Evolutionary conservation across 1,140 invertebrate species (phyloP).

Genomic region (Trichomalopsis sarcophagae): DNA sequence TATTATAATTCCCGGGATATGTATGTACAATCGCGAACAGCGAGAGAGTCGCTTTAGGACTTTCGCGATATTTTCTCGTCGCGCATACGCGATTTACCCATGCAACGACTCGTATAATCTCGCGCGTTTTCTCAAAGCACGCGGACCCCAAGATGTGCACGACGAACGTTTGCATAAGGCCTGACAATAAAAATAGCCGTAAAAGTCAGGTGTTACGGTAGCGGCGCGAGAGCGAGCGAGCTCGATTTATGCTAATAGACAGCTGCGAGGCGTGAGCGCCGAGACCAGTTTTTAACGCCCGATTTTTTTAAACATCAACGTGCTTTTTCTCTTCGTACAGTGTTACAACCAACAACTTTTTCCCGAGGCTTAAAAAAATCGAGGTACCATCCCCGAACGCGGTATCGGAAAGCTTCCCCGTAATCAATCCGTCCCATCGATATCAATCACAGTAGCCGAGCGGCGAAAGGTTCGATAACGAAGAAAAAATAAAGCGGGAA

Average conservation of each 20-base stretch:
- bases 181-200: conserved; percentile 67
- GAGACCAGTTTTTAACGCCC: background rate
- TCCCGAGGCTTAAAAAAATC: background rate
- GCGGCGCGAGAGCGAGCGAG: conserved; percentile 48
- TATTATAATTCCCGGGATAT: background rate
- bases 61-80: background rate
- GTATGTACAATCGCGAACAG: background rate
- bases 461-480: background rate
- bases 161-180: conserved; percentile 62
- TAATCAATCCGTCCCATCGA: background rate
- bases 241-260: conserved; percentile 70
- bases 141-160: conserved; percentile 43
- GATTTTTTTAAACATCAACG: background rate
- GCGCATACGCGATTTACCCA: background rate
- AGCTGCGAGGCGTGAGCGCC: conserved; percentile 60
- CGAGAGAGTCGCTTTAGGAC: background rate
- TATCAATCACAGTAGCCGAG: background rate
- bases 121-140: conserved; percentile 41
- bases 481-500: background rate
- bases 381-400: background rate
- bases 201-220: conserved; percentile 69
- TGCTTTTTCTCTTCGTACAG: background rate
- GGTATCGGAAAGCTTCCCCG: too few relatives aligned
- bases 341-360: background rate
- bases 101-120: conserved; percentile 48